Evolutionary conservation across 2,113 vertebrate genomes (phyloP), one percentile per base, ranked within the genome.

Genomic region (Platichthys stellatus): DNA sequence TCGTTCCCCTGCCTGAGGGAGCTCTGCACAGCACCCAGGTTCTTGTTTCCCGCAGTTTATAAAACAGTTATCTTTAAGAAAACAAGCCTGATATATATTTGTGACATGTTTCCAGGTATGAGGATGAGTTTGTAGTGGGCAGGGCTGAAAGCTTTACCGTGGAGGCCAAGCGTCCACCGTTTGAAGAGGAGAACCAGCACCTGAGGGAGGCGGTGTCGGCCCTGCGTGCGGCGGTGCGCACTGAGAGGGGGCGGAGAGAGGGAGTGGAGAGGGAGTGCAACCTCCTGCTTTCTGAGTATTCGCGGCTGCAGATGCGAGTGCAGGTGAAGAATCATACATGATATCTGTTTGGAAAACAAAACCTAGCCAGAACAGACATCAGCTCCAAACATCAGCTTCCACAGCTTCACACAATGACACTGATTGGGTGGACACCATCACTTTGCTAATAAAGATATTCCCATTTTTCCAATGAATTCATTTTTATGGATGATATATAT

Each of bases 1-100:
- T 97, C 97, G 14, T 98, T 99, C 83, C 97, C 97, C 49, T 99
- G 97, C 86, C 93, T 98, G 57, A 96, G 96, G 89, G 98, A 99
- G 80, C 95, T 99, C 6, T 98, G 96, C 85, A 95, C 96, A 5
- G 96, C 96, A 24, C 95, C 95, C 85, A 95, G 96, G 89, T 90
- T 49, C 38, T 45, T 45, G 1, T 12, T 11, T 18, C n/a, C 9
- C 4, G 45, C 2, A 53, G n/a, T 28, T 1, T 57, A 10, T 14
- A 49, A 12, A 40, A 12, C 2, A 18, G 14, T 49, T 15, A 49
- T 49, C 45, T 49, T 6, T 17, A 3, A 3, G 40, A 43, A 43
- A 54, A 54, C 20, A 24, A 4, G 7, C 14, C 12, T 35, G 9
- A 15, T 21, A 7, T 45, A 17, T 14, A 17, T 63, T 24, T 21